Evolutionary conservation across 1,140 invertebrate genomes (phyloP), one percentile per base, ranked within the genome.

Genomic region (Cataglyphis hispanica): DNA sequence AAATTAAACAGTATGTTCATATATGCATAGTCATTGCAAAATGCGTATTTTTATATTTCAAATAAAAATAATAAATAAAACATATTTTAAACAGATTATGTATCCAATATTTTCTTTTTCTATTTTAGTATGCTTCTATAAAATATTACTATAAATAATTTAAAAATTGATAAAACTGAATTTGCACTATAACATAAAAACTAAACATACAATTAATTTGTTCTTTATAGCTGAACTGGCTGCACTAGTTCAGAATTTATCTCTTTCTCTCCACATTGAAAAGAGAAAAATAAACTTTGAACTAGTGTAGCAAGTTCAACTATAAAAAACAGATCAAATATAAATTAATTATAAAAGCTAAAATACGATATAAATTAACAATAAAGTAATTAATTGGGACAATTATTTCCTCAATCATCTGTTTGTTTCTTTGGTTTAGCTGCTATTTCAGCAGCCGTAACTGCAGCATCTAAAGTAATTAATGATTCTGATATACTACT

Each of bases 1-100:
- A 89, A 76, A 90, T 91, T 89, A 56, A 85, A 86, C 80, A 92
- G 84, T 91, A 92, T 89, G 91, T 93, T 91, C 85, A 91, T 92
- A 86, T 93, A 92, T 91, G 90, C 91, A 91, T 94, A 94, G 91
- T 92, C 89, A 91, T 86, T 91, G 91, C 92, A 91, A 85, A 92
- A 92, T 92, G 86, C 88, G 86, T 91, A 94, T 94, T 94, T 93
- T 94, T 94, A 94, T 92, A 92, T 84, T 37, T 78, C 93, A 93
- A 93, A 0, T 91, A 93, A 90, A 83, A 90, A 90, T 88, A 91
- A 89, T 91, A 92, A 93, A 92, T 91, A 93, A 91, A 50, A 93
- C 88, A 90, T 89, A 92, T 87, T 87, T 87, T 87, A 88, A 77
- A 90, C 66, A 86, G 74, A 74, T 19, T 19, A 46, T 13, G 11